Base-by-base conservation (phyloP, 2,888 invertebrate genomes). In the Melanostoma scalare region DNA sequence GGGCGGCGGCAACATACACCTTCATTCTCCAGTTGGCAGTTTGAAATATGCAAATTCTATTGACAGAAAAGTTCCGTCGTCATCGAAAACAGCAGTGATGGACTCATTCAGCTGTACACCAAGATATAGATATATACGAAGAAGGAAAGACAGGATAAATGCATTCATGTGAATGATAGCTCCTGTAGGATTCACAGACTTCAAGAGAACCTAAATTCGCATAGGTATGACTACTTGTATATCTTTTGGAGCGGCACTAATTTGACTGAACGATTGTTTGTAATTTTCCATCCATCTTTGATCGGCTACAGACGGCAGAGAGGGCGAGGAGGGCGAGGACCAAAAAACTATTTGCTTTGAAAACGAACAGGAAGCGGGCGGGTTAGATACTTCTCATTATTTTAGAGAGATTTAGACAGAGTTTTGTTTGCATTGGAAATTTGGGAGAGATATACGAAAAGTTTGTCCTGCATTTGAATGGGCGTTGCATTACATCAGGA, bases 211-310 rank as follows among this genome's bases (percentile, higher is more conserved):
- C 30, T 9, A 38, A 50, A 50, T 60, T 63, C 36, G 8, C 31
- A 48, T 58, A 6, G 38, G 20, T 20, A 20, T 10, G 10, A 38
- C 31, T 38, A 63, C 36, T 63, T 50, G 72, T 40, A 58, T 31
- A 78, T 48, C 61, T 61, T 44, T 58, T 77, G 46, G 68, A 68
- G 69, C 58, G 73, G 68, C 68, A 82, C 67, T 82, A 63, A 82
- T 82, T 82, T 77, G 68, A 82, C 61, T 78, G 68, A 63, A 52
- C 48, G 68, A 77, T 82, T 82, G 81, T 63, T 82, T 82, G 82
- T 63, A 53, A 63, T 63, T 73, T 56, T 55, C 42, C 50, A 44
- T 71, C 60, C 52, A 46, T 31, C 20, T 20, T 20, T 20, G 20
- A 20, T 20, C 20, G 20, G 6, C 30, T 35, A n/a, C 3, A 38